A percentile compares a stretch with the other conserved stretches of the same genome.
These are phyloP conservation scores for Trypoxylus dichotomus DNA, from an alignment of 1,140 invertebrate species.

Conservation along the genomic window DNA sequence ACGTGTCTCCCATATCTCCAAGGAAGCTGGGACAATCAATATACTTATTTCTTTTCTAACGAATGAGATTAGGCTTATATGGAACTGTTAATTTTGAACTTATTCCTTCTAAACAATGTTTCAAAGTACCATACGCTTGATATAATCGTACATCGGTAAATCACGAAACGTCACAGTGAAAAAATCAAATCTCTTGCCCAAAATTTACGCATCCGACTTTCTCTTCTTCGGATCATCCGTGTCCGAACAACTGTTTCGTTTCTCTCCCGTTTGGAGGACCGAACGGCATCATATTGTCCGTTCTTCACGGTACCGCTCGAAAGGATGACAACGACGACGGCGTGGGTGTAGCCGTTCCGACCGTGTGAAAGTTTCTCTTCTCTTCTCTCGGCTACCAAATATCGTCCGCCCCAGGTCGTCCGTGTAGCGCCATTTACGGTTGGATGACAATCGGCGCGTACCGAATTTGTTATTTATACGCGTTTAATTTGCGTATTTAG, in stretches of 20 bases:
- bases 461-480: not conserved
- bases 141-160: not conserved
- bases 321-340: not conserved
- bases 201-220: not conserved
- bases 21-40: no score
- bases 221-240: not conserved
- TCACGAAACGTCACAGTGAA: not conserved
- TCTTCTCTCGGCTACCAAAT: not conserved
- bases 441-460: not conserved
- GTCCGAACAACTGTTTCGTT: not conserved
- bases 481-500: constrained; percentile 1
- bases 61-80: no score
- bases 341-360: not conserved
- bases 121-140: not conserved
- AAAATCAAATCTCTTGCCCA: not conserved
- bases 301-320: not conserved
- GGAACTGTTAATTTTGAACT: not conserved
- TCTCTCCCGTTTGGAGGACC: not conserved
- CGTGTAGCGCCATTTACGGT: not conserved
- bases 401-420: not conserved
- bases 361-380: not conserved
- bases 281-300: not conserved
- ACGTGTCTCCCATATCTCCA: no score
- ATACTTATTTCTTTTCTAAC: no score
- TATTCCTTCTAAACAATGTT: not conserved